Percentiles rank a stretch among this genome's conserved stretches.
Conservation (phyloP, 53 echinoderm and acorn worm species). For the Holothuria scabra region DNA sequence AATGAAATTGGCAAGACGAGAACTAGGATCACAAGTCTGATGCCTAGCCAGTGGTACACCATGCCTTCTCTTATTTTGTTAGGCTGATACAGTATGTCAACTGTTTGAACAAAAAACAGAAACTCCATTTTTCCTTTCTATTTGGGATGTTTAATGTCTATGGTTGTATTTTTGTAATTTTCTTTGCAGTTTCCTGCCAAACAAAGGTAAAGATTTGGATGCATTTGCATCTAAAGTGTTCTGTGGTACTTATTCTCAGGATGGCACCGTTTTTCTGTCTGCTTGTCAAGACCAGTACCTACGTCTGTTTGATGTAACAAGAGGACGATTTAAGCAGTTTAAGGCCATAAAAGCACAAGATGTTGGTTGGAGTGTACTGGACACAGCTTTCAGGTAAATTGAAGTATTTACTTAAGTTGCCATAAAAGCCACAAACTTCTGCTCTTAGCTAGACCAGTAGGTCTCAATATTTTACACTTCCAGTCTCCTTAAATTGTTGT, state of each 20-base stretch:
- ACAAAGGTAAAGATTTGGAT: slow-evolving; percentile 62
- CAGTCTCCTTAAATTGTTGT: no score
- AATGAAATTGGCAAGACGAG: no score
- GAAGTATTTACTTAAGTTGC: neutral
- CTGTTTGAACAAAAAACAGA: no score
- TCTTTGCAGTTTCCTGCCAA: slow-evolving; percentile 81
- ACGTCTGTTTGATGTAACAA: slow-evolving; percentile 79
- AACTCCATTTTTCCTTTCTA: no score
- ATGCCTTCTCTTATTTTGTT: no score
- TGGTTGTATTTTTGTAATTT: neutral
- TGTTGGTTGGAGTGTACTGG: slow-evolving; percentile 97
- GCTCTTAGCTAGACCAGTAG: no score
- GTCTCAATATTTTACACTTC: no score
- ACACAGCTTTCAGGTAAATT: slow-evolving; percentile 92
- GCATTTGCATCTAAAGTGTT: slow-evolving; percentile 76
- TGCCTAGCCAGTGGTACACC: no score
- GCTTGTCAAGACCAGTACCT: slow-evolving; percentile 94
- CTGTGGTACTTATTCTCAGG: slow-evolving; percentile 93
- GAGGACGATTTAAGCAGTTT: slow-evolving; percentile 75
- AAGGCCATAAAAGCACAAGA: slow-evolving; percentile 81
- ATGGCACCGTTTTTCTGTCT: slow-evolving; percentile 89
- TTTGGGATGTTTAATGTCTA: no score
- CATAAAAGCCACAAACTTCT: neutral
- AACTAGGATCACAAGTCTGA: no score
- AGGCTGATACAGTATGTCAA: no score